phyloP scores from a whole-genome alignment of 2,113 vertebrate genomes.

The Spilogale gracilis region DNA sequence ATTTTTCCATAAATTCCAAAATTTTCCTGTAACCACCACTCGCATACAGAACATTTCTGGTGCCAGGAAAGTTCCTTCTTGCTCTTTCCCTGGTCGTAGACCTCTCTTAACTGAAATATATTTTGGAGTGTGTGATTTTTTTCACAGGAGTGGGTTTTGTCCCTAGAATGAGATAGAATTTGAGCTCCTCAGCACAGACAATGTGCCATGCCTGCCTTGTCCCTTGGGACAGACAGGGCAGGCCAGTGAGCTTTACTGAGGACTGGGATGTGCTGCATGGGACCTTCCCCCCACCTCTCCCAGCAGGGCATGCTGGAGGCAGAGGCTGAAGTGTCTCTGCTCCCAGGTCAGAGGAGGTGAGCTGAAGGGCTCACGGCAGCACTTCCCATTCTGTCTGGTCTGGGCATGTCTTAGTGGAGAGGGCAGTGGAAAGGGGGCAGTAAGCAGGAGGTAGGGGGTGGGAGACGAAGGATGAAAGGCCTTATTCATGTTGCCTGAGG shows the following conservation, averaged over 20 bases:
- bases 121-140: not conserved
- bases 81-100: not conserved
- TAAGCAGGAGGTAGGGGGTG: rapidly evolving
- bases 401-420: not conserved
- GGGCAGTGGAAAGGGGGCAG: not conserved
- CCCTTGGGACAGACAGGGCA: not conserved
- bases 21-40: not conserved
- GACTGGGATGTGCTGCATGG: rapidly evolving
- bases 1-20: not conserved
- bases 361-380: rapidly evolving
- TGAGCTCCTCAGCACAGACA: not conserved
- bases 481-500: not conserved
- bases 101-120: not conserved
- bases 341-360: not conserved
- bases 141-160: not conserved
- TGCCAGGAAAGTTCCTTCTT: not conserved
- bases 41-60: not conserved
- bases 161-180: not conserved
- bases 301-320: not conserved
- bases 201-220: not conserved
- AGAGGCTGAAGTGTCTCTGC: not conserved
- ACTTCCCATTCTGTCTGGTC: not conserved
- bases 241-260: not conserved
- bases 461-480: not conserved
- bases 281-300: not conserved